Base-by-base conservation (phyloP, 2,797 vertebrate species). In the Cottoperca gobio region DNA sequence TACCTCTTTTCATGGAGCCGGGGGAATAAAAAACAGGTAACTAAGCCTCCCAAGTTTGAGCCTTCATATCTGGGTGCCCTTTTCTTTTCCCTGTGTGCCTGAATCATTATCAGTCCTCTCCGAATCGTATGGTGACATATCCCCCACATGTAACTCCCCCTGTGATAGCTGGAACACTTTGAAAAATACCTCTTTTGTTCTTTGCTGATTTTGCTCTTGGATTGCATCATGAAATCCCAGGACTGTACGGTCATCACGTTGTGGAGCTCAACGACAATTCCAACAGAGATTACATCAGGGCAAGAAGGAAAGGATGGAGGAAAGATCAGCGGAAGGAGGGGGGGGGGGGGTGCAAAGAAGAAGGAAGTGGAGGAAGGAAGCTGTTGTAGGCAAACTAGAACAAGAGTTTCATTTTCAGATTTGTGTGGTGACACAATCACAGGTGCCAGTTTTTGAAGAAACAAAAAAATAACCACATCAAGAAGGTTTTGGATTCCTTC, bases 151-250 rank as follows among this genome's bases (percentile, higher is more conserved):
- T 52, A 69, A 45, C 40, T 21, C 52, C 59, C 57, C 58, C 43
- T 45, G 12, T 3, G 3, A 24, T 69, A 72, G 73, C 71, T 7
- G 7, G 23, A 35, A 13, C 54, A 37, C 39, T 58, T 35, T 60
- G 35, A 72, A 70, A 77, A 54, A 61, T 50, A 58, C 60, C 40
- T 76, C 71, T 78, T 77, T 89, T 86, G 75, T 83, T 86, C 73
- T 84, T 48, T 17, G 24, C 70, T 43, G 78, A 82, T 60, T 89
- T 87, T 80, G 61, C 81, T 80, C 50, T 11, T 2, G 49, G 64
- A 46, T 88, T 88, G 71, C 82, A 76, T 92, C 85, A 86, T 73
- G 33, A 67, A 78, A 14, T 82, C 76, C 66, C 50, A 52, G 64
- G 70, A 72, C 43, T 72, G 69, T 85, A 86, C 3, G 57, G 84